Evolutionary conservation across 2,888 invertebrate genomes (phyloP).

Genomic region (Alsophila aescularia): DNA sequence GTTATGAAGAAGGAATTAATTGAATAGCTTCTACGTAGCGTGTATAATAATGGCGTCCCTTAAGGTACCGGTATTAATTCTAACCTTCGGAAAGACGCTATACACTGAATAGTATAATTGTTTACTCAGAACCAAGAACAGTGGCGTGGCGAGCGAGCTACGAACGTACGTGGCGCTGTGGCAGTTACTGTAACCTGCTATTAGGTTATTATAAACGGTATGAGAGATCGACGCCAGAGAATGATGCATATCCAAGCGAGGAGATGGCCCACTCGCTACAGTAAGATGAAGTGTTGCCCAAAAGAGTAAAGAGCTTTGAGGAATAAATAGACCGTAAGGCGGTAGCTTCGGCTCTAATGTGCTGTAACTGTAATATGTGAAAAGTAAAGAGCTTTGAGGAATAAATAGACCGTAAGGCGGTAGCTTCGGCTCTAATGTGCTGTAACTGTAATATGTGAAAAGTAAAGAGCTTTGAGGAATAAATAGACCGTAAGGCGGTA

Average conservation of each 20-base stretch:
- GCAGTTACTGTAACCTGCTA: conserved; percentile 45
- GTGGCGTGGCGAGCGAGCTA: neutral
- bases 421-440: too few relatives aligned
- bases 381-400: too few relatives aligned
- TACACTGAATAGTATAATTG: neutral
- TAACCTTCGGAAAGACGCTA: neutral
- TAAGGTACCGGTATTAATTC: too few relatives aligned
- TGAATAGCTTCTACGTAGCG: neutral
- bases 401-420: too few relatives aligned
- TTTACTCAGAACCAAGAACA: neutral
- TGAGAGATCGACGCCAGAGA: conserved; percentile 21
- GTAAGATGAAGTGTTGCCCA: too few relatives aligned
- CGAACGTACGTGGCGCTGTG: neutral
- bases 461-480: too few relatives aligned
- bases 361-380: too few relatives aligned
- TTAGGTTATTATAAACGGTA: conserved; percentile 63
- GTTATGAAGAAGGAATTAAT: neutral
- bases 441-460: too few relatives aligned
- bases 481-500: too few relatives aligned
- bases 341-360: too few relatives aligned
- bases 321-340: too few relatives aligned
- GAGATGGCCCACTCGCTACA: conserved; percentile 14
- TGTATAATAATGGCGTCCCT: neutral
- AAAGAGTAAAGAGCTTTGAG: too few relatives aligned
- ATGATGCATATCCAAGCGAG: conserved; percentile 23